Conservation (phyloP, 2,113 vertebrate genomes). For the Abramis brama region DNA sequence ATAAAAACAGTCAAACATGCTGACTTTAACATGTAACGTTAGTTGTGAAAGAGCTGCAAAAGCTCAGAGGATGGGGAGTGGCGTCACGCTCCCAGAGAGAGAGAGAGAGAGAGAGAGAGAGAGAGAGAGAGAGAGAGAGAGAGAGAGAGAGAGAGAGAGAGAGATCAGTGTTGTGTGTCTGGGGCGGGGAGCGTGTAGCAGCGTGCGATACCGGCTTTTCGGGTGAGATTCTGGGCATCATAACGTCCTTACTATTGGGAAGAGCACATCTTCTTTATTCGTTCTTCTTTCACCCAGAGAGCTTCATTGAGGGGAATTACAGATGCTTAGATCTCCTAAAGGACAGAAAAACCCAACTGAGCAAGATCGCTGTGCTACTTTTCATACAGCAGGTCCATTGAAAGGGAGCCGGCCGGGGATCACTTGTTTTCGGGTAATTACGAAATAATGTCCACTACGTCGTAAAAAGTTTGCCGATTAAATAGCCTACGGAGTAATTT, state of each 20-base stretch:
- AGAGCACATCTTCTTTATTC: background rate
- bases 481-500: background rate
- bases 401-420: conserved; percentile 5
- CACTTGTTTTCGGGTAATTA: background rate
- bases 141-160: background rate
- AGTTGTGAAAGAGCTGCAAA: conserved; percentile 12
- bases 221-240: background rate
- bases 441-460: background rate
- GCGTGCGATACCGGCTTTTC: conserved; percentile 57
- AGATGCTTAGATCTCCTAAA: background rate
- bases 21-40: background rate
- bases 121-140: background rate
- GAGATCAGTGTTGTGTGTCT: background rate
- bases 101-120: conserved; percentile 17
- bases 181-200: conserved; percentile 17
- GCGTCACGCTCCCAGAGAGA: conserved; percentile 41
- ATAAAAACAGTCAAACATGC: background rate
- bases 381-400: background rate
- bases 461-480: background rate
- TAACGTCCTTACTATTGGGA: background rate
- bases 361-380: background rate
- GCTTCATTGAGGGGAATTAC: background rate
- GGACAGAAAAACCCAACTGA: background rate
- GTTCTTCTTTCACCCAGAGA: background rate
- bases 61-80: conserved; percentile 25